Base-by-base conservation (phyloP, 2,797 vertebrate species). In the Melanotaenia nigrans region DNA sequence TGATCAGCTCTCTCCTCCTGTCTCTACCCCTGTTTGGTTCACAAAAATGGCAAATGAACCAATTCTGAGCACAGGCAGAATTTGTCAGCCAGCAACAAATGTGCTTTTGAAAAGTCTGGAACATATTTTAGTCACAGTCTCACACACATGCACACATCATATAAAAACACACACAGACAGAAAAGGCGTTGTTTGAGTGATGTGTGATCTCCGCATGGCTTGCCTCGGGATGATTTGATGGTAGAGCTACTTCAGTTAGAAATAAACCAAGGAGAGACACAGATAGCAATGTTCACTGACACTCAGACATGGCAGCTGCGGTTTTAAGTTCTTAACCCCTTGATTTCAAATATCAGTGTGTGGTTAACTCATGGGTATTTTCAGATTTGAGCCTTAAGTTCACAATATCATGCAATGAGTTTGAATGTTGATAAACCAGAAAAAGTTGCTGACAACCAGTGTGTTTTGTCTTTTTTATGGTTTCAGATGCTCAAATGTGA, bases 1-100 rank as follows among this genome's bases (percentile, higher is more conserved):
- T 94, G 90, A 95, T 94, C 91, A 91, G 84, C 60, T 61, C 79
- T 86, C 84, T 88, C 63, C 82, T 87, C 83, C 68, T 38, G 73
- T 83, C 77, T 61, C 81, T 84, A 72, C 61, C 67, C 81, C 85
- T 82, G 84, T 90, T 88, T 87, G 87, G 65, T 73, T 76, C 82
- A 73, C 85, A 83, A 90, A 82, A 90, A 83, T 30, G 30, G 68
- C 71, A 81, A 85, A 86, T 85, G 83, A 87, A 87, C 82, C 60
- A 77, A 77, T 73, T 89, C 77, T 18, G 66, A 69, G 76, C 71
- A 40, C 67, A 85, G 73, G 59, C 78, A 71, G 55, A 82, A 83
- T 88, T 75, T 84, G 79, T 88, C 82, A 77, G 84, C 59, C 67
- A 14, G 65, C 81, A 85, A 86, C 81, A 86, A 78, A 88, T 79